Evolutionary conservation across 30 jellyfish, hydroid and myxozoan species (phyloP), one percentile per base, ranked within the genome.

Genomic region (Aurelia sp.): DNA sequence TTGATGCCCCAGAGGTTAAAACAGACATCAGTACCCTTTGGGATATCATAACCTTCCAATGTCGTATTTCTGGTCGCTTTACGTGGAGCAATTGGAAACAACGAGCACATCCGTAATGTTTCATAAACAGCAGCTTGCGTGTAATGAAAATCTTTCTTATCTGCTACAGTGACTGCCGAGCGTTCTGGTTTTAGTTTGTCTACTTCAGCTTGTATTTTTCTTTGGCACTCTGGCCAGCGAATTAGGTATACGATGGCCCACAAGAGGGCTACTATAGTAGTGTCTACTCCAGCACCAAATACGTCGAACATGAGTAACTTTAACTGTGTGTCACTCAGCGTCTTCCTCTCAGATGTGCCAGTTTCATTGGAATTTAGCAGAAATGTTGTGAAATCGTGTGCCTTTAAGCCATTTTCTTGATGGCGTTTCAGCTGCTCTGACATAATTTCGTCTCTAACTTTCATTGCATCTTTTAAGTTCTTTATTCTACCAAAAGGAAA

Each of bases 1-100:
- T 82, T 82, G 67, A 69, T 69, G 37, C 84, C 81, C 92, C 92
- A 67, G 23, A 82, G 22, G 35, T 82, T 82, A 30, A 82, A 82
- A 13, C 55, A 19, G 12, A 82, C 92, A 22, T 44, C 78, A 21
- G 92, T 82, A 19, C 92, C 92, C 31, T 61, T 52, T 35, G 86
- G 86, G 31, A 82, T 30, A 19, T 37, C 18, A 76, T 66, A 82
- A 11, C 92, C 92, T 6, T 27, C 77, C 52, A 82, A 19, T 33
- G 48, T 35, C 3, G 92, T 66, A 67, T 68, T 53, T 40, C 61
- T 27, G 13, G 92, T 55, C 19, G 92, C 76, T 51, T 82, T 67
- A 35, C 92, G 85, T 17, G 92, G 92, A 1, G 74, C 0, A 31
- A 82, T n/a, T 22, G 80, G 80, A 35, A 67, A 82, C 37, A 67